Evolutionary conservation across 1,140 invertebrate genomes (phyloP).

Genomic region (Heterodera carotae): DNA sequence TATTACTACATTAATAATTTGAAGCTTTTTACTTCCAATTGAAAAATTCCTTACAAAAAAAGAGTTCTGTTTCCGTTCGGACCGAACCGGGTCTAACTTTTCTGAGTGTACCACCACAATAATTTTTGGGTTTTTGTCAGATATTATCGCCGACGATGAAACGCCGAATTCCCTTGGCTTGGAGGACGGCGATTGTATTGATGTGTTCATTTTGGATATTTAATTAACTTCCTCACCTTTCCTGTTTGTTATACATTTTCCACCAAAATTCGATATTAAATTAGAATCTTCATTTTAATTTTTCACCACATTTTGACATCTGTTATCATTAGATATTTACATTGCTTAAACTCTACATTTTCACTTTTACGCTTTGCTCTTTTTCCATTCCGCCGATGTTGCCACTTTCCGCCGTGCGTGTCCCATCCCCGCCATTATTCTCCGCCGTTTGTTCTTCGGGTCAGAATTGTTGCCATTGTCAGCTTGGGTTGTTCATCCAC

Average conservation of each 20-base stretch:
- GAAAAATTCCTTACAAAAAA: too few relatives aligned
- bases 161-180: slow-evolving; percentile 26
- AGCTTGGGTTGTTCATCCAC: background rate
- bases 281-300: too few relatives aligned
- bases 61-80: too few relatives aligned
- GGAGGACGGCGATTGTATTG: slow-evolving; percentile 41
- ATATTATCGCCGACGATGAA: slow-evolving; percentile 31
- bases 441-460: background rate
- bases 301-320: too few relatives aligned
- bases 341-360: too few relatives aligned
- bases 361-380: too few relatives aligned
- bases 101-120: background rate
- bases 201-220: slow-evolving; percentile 28
- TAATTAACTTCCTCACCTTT: background rate
- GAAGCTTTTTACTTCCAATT: too few relatives aligned
- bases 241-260: too few relatives aligned
- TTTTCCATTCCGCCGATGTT: background rate
- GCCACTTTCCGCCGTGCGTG: background rate
- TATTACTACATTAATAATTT: too few relatives aligned
- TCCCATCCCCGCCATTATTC: background rate
- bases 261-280: too few relatives aligned
- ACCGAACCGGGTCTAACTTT: slow-evolving; percentile 20
- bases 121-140: slow-evolving; percentile 13
- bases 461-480: background rate
- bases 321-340: too few relatives aligned